Evolutionary conservation across 2,888 invertebrate genomes (phyloP).

Genomic region (Trilocha varians): DNA sequence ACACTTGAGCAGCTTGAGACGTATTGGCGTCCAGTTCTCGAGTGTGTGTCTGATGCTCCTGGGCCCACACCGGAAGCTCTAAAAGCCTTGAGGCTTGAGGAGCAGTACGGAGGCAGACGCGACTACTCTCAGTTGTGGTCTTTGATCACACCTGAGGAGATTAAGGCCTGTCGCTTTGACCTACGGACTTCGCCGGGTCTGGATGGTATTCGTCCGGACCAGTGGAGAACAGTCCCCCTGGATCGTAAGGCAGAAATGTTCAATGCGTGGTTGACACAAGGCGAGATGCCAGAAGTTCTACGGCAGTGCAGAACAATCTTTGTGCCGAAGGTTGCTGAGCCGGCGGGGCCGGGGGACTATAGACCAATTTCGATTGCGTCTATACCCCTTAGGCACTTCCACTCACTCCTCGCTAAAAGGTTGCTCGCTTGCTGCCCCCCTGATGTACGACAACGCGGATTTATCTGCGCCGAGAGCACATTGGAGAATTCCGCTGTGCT

Average conservation of each 20-base stretch:
- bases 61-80: conserved; percentile 7
- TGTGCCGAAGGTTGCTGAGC: conserved; percentile 9
- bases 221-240: conserved; percentile 6
- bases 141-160: too few relatives aligned
- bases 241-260: conserved; percentile 8
- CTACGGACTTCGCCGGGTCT: conserved; percentile 5
- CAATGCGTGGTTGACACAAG: conserved; percentile 3
- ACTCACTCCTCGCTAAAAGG: conserved; percentile 18
- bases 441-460: conserved; percentile 19
- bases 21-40: conserved; percentile 10
- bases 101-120: conserved; percentile 4
- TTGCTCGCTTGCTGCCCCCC: conserved; percentile 15
- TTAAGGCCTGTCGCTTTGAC: not conserved
- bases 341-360: conserved; percentile 19
- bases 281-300: conserved; percentile 4
- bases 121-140: not conserved
- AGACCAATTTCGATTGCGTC: conserved; percentile 12
- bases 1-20: conserved; percentile 6
- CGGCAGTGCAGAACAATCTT: conserved; percentile 4
- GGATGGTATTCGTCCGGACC: conserved; percentile 4
- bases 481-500: conserved; percentile 30
- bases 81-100: not conserved
- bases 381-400: conserved; percentile 20
- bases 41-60: conserved; percentile 7
- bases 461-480: conserved; percentile 31